Percentiles rank a stretch among this genome's conserved stretches.
phyloP scores from a whole-genome alignment of 1,140 invertebrate genomes.

The Drusus annulatus region DNA sequence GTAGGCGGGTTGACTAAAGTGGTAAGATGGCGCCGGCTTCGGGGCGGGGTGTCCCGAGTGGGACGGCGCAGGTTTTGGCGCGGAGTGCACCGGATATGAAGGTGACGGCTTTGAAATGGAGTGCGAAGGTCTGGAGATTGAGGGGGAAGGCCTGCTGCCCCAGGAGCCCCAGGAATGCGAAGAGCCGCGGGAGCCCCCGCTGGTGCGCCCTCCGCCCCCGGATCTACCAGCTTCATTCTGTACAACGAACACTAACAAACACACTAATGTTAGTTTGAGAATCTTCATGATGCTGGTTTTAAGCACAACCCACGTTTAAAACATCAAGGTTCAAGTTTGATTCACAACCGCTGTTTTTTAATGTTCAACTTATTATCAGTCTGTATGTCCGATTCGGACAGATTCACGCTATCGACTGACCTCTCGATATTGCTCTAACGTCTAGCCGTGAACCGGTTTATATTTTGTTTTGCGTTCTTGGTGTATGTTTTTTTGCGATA shows the following conservation, averaged over 20 bases:
- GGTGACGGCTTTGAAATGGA: neutral
- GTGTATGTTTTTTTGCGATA: no score
- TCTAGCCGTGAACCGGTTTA: neutral
- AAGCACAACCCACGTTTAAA: neutral
- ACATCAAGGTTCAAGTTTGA: no score
- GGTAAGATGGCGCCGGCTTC: neutral
- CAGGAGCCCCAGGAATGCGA: slow-evolving; percentile 26
- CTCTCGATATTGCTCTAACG: neutral
- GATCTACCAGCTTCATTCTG: neutral
- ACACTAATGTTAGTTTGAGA: neutral
- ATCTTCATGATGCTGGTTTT: slow-evolving; percentile 3
- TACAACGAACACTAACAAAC: neutral
- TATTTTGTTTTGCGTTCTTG: neutral
- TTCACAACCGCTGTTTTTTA: neutral
- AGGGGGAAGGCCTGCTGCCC: neutral
- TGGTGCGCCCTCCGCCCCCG: neutral
- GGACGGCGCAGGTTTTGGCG: neutral
- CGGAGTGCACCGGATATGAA: neutral
- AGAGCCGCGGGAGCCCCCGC: slow-evolving; percentile 7
- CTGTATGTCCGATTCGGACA: neutral
- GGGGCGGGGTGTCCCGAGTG: neutral
- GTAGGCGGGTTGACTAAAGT: neutral
- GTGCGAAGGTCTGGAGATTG: neutral
- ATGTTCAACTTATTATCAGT: neutral
- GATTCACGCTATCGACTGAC: slow-evolving; percentile 12